Evolutionary conservation across 2,888 invertebrate species (phyloP).

Genomic region (Allacma fusca): DNA sequence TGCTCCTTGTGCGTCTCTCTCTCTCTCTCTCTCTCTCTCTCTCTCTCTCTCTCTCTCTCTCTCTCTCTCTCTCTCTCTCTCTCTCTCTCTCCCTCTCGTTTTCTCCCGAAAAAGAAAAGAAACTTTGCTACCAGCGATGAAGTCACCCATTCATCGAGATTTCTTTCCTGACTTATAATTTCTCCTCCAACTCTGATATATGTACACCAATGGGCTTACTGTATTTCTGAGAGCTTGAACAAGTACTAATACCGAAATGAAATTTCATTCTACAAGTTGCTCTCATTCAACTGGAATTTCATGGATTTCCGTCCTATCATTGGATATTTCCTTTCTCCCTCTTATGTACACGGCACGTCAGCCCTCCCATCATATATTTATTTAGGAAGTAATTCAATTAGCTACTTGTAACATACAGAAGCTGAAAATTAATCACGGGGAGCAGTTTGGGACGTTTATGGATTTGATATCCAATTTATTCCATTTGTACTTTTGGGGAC

Average conservation of each 20-base stretch:
- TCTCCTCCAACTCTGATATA: not conserved
- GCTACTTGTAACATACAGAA: too few species aligned
- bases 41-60: not conserved
- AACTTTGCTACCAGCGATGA: conserved; percentile 32
- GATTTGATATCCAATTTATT: too few species aligned
- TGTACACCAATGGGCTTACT: not conserved
- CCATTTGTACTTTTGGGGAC: too few species aligned
- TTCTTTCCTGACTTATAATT: conserved; percentile 2
- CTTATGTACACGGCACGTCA: too few species aligned
- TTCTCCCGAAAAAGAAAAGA: conserved; percentile 14
- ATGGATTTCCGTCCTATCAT: too few species aligned
- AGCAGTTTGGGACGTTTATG: too few species aligned
- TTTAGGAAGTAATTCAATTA: too few species aligned
- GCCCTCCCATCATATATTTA: too few species aligned
- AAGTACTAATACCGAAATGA: not conserved
- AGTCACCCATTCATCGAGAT: conserved; percentile 33
- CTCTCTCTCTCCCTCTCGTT: not conserved
- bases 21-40: too few species aligned
- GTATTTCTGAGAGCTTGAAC: too few species aligned
- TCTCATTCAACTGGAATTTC: not conserved
- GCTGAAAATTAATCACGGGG: too few species aligned
- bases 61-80: not conserved
- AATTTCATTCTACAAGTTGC: conserved; percentile 25
- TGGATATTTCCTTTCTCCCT: too few species aligned
- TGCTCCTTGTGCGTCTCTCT: not conserved